Evolutionary conservation across 37 sponge, comb jelly and placozoan genomes (phyloP), one percentile per base, ranked within the genome.

Genomic region (Chondrilla cf. caribensis): DNA sequence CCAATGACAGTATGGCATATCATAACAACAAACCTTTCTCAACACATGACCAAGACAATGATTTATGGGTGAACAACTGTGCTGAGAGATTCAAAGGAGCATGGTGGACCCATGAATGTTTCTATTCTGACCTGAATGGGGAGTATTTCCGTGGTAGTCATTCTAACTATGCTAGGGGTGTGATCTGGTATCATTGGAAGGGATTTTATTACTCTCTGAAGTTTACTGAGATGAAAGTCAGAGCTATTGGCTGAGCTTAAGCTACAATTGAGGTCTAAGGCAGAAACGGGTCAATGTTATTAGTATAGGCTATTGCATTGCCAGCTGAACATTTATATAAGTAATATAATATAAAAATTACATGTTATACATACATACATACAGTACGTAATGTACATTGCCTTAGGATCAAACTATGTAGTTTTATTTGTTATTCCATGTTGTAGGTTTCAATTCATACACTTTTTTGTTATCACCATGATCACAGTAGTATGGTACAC

Each of bases 201-300:
- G 77, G 77, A 33, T 9, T 1, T 38, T 38, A 7, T 38, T 24
- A 76, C 44, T 76, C 77, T 18, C 77, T 76, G 25, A 76, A 42
- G 54, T 76, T 38, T 38, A 76, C 77, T 39, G 77, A 76, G 77
- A 76, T 76, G 77, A 76, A 76, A 5, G 40, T 76, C 26, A 32
- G 77, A 47, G 51, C 51, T 14, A 11, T 47, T 11, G 51, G 51
- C 51, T 67, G n/a, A n/a, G n/a, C n/a, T n/a, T n/a, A 17, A n/a
- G n/a, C n/a, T n/a, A n/a, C n/a, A n/a, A n/a, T n/a, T n/a, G n/a
- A n/a, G n/a, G n/a, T n/a, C n/a, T n/a, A n/a, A n/a, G n/a, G n/a
- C n/a, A n/a, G n/a, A n/a, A n/a, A n/a, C n/a, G n/a, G n/a, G n/a
- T n/a, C n/a, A n/a, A n/a, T n/a, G n/a, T n/a, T n/a, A n/a, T n/a